Percentiles rank a stretch among this genome's conserved stretches.
Conservation (phyloP, 2,888 invertebrate species). For the Phengaris alcon region DNA sequence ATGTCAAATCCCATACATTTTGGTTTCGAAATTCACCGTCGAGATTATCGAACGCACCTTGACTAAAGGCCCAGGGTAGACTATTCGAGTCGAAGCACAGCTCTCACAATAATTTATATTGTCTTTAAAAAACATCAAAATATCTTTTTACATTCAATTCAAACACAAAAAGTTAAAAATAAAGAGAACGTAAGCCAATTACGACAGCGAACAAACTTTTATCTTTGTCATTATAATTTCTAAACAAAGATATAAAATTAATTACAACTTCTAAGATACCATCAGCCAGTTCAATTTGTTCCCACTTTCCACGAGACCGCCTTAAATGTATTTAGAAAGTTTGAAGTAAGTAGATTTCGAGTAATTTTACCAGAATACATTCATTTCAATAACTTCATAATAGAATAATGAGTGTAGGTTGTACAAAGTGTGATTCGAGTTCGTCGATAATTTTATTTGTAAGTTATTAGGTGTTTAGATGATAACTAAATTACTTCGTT, state of each 20-base stretch:
- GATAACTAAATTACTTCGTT: too few species aligned
- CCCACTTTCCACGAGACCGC: not conserved
- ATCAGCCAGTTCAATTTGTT: slow-evolving; percentile 9
- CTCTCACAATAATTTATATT: too few species aligned
- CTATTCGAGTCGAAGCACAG: too few species aligned
- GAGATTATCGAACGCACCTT: too few species aligned
- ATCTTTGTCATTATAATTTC: slow-evolving; percentile 7
- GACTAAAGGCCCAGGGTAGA: too few species aligned
- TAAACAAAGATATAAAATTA: slow-evolving; percentile 20
- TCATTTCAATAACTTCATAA: not conserved
- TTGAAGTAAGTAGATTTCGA: not conserved
- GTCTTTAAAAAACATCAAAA: too few species aligned
- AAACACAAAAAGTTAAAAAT: not conserved
- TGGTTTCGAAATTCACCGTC: too few species aligned
- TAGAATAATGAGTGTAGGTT: not conserved
- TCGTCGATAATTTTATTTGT: not conserved
- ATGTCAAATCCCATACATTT: too few species aligned
- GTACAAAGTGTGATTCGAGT: not conserved
- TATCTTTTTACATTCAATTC: not conserved
- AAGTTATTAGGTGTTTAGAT: too few species aligned
- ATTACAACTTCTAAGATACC: slow-evolving; percentile 11
- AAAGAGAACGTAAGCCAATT: not conserved
- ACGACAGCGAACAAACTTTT: not conserved
- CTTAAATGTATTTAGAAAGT: not conserved
- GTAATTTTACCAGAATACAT: not conserved